These are phyloP conservation scores for Ectemnius cavifrons DNA, from an alignment of 2,888 invertebrate genomes.

Conservation along the genomic window DNA sequence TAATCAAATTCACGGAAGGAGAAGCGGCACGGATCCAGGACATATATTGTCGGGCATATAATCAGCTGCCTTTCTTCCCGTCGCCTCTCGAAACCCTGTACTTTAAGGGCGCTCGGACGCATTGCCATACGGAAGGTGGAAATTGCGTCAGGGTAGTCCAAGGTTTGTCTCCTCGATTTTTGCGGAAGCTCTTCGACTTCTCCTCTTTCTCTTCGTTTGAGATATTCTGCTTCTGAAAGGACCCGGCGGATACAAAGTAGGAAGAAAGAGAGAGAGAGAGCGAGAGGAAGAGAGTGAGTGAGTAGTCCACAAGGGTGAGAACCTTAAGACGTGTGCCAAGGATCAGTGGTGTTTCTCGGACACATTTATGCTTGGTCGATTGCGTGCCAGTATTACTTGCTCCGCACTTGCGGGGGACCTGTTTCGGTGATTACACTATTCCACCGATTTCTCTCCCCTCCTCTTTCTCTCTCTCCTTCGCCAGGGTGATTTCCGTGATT, in stretches of 20 bases:
- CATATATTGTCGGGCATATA: constrained; percentile 27
- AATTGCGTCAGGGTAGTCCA: constrained; percentile 20
- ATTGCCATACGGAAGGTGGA: constrained; percentile 37
- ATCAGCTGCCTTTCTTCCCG: constrained; percentile 46
- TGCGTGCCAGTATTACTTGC: constrained; percentile 49
- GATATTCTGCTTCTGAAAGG: not conserved
- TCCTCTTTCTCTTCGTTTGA: not conserved
- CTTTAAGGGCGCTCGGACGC: constrained; percentile 30
- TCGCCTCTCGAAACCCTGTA: constrained; percentile 46
- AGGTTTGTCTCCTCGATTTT: constrained; percentile 47
- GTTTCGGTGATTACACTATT: constrained; percentile 49
- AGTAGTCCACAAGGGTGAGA: not conserved
- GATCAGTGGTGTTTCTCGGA: constrained; percentile 29
- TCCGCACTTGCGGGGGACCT: constrained; percentile 36
- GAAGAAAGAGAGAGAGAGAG: not conserved
- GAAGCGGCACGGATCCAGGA: not conserved
- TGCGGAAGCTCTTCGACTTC: constrained; percentile 41
- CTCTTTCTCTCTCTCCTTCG: not conserved
- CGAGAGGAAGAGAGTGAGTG: not conserved
- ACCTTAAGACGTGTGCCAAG: not conserved
- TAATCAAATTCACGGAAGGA: constrained; percentile 12
- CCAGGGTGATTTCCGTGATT: constrained; percentile 33
- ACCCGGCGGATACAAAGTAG: not conserved
- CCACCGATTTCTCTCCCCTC: constrained; percentile 25
- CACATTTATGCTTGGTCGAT: constrained; percentile 30